Base-by-base conservation (phyloP, 2,888 invertebrate species). In the Palloptera scutellata region DNA sequence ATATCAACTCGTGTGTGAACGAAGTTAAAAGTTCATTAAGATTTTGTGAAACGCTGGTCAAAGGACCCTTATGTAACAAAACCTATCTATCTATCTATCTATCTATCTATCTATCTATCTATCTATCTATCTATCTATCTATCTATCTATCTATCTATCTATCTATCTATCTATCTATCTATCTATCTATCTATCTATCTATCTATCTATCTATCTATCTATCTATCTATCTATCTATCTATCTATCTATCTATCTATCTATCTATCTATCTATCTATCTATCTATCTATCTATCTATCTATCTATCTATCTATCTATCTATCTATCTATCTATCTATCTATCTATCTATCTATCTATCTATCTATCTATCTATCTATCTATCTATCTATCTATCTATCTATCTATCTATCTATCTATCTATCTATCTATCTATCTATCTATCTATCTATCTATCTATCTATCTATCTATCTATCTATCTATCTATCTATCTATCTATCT, bases 231-330 rank as follows among this genome's bases (percentile, higher is more conserved):
- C 53, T 53, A 17, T 53, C 53, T 53, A 53, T 53, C 17, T 53
- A 17, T 53, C 53, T 53, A 15, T 53, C 53, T 53, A 17, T 53
- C 53, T 53, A 17, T 53, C 53, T 53, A 17, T 53, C 53, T 53
- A 17, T 53, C 53, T 53, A 17, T 53, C 53, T 53, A 17, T 53
- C 53, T 53, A 17, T 53, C 53, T 59, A 59, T 59, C 42, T 42
- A 59, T 59, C 43, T 15, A 59, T 59, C 59, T 59, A 59, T 59
- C 53, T 53, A 17, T 53, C 53, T 53, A 17, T 53, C 53, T 53
- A 17, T 53, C 53, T 53, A 17, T 53, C 53, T 53, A 17, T 53
- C 53, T 53, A 17, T 53, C 53, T 53, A 53, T 53, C 53, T 53
- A 53, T 53, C 53, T 53, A 53, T 53, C 53, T 53, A 53, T 53